Evolutionary conservation across 2,888 invertebrate species (phyloP).

Genomic region (Coecobrya sp.): DNA sequence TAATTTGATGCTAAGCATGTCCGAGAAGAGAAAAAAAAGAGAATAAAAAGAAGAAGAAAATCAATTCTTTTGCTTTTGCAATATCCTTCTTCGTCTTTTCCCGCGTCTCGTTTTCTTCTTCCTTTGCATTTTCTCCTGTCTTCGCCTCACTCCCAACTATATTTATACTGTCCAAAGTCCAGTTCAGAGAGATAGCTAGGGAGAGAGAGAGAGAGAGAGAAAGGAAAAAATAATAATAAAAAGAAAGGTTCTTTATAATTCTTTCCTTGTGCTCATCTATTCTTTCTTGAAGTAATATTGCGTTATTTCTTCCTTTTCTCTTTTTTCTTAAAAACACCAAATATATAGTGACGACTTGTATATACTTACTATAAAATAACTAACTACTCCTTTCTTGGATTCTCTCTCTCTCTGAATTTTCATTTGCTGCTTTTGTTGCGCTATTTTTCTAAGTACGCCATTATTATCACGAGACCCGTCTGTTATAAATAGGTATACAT

Average conservation of each 20-base stretch:
- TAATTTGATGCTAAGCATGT: constrained; percentile 86
- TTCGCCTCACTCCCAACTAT: constrained; percentile 43
- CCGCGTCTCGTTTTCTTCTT: constrained; percentile 71
- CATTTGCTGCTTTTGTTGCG: constrained; percentile 24
- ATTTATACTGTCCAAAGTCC: neutral
- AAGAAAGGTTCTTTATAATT: constrained; percentile 69
- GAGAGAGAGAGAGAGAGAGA: constrained; percentile 23
- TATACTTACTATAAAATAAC: neutral
- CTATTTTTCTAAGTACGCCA: neutral
- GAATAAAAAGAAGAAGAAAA: constrained; percentile 71
- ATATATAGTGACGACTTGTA: neutral
- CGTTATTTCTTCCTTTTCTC: constrained; percentile 47
- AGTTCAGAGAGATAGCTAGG: neutral
- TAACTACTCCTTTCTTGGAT: constrained; percentile 11
- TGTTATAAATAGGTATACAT: neutral
- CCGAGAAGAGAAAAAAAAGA: constrained; percentile 77
- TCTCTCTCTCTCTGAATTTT: neutral
- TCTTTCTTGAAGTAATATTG: constrained; percentile 66
- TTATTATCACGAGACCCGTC: constrained; percentile 66
- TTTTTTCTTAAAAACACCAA: constrained; percentile 43
- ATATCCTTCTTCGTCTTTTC: constrained; percentile 77
- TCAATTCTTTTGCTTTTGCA: constrained; percentile 84
- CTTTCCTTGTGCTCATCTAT: constrained; percentile 74
- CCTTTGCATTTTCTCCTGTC: constrained; percentile 84
- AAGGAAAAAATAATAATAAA: constrained; percentile 41